Conservation (phyloP, 2,888 invertebrate genomes). For the Macrostomum cliftonense region DNA sequence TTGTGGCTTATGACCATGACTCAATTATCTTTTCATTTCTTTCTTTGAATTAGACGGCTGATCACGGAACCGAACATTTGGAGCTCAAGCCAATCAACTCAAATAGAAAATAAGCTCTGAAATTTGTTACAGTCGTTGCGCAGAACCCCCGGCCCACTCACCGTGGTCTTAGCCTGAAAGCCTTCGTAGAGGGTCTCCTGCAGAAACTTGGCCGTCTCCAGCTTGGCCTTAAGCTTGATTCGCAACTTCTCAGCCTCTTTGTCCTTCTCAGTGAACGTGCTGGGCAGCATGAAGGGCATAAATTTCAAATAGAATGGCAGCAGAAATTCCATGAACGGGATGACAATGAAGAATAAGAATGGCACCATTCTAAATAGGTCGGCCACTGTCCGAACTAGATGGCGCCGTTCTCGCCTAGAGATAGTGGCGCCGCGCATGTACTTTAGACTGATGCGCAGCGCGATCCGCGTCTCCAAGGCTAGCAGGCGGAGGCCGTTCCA, state of each 20-base stretch:
- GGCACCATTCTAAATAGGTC: conserved; percentile 89
- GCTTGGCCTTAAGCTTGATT: conserved; percentile 67
- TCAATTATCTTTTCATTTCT: too few species aligned
- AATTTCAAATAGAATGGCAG: conserved; percentile 77
- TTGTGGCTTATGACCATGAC: too few species aligned
- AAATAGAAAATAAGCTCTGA: too few species aligned
- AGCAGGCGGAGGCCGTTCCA: conserved; percentile 88
- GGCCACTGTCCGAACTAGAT: conserved; percentile 56
- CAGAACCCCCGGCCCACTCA: conserved; percentile 27
- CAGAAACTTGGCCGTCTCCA: conserved; percentile 95
- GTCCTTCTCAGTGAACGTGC: conserved; percentile 60
- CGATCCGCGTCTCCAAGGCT: conserved; percentile 72
- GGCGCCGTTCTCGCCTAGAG: conserved; percentile 67
- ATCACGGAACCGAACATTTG: too few species aligned
- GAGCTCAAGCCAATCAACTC: too few species aligned
- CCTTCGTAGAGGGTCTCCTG: conserved; percentile 87
- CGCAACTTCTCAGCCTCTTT: conserved; percentile 55
- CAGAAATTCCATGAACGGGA: conserved; percentile 88
- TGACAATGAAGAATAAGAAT: conserved; percentile 82
- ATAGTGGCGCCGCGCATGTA: conserved; percentile 62
- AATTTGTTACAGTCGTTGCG: too few species aligned
- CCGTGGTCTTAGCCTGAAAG: conserved; percentile 46
- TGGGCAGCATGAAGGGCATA: conserved; percentile 89
- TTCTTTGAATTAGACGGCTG: too few species aligned
- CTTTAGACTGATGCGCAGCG: conserved; percentile 55